These are phyloP conservation scores for Melanotus villosus DNA, from an alignment of 2,888 invertebrate genomes.

Conservation along the genomic window DNA sequence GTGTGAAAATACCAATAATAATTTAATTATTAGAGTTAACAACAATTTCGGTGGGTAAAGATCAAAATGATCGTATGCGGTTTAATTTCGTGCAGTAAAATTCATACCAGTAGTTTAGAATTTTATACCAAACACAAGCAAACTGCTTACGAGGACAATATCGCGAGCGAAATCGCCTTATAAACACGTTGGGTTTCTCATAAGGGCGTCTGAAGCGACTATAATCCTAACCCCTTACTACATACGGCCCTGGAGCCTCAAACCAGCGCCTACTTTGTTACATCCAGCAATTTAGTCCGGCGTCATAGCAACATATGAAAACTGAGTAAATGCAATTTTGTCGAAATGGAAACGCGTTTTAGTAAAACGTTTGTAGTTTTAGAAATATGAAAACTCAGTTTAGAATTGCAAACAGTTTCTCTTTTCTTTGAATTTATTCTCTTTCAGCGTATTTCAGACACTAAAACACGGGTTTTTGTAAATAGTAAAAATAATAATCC, in stretches of 20 bases:
- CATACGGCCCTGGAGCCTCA: conserved; percentile 36
- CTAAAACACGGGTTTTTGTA: not conserved
- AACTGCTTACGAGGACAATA: conserved; percentile 47
- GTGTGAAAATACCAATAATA: too few relatives aligned
- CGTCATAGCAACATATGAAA: conserved; percentile 51
- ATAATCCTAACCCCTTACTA: conserved; percentile 45
- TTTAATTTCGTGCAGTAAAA: conserved; percentile 29
- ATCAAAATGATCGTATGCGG: conserved; percentile 5
- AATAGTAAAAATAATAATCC: not conserved
- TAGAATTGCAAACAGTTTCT: not conserved
- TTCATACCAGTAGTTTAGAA: conserved; percentile 29
- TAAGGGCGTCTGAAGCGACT: conserved; percentile 45
- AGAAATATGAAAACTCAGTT: conserved; percentile 4
- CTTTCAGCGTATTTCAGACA: not conserved
- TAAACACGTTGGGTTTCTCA: conserved; percentile 48
- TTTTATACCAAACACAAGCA: conserved; percentile 37
- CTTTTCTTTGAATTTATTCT: not conserved
- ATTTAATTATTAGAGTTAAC: not conserved
- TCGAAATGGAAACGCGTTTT: conserved; percentile 49
- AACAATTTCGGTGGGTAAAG: not conserved
- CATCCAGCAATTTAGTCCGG: conserved; percentile 48
- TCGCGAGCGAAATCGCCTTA: conserved; percentile 47
- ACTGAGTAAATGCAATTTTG: conserved; percentile 52
- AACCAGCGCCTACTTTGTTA: conserved; percentile 43
- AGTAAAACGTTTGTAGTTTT: conserved; percentile 32